Conservation (phyloP, 2,888 invertebrate species). For the Lasiommata megera region DNA sequence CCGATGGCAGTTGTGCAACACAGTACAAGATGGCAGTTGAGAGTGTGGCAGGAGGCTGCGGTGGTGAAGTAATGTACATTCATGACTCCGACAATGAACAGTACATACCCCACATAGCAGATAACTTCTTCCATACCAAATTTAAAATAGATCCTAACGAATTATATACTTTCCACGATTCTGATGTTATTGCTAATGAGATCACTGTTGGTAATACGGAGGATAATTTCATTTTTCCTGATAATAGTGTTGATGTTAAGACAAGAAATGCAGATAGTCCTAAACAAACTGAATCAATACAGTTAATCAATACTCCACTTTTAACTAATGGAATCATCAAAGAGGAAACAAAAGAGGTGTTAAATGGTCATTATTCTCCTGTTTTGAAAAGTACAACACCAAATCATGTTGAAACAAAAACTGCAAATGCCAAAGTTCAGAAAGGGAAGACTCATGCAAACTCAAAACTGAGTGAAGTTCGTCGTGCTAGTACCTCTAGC, state of each 20-base stretch:
- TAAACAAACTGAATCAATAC: slow-evolving; percentile 52
- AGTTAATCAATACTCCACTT: slow-evolving; percentile 46
- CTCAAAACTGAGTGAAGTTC: slow-evolving; percentile 47
- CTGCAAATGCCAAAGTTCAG: slow-evolving; percentile 57
- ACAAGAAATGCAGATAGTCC: slow-evolving; percentile 57
- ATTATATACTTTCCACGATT: slow-evolving; percentile 75
- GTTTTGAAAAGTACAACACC: slow-evolving; percentile 34
- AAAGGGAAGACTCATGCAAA: slow-evolving; percentile 54
- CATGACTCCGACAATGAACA: slow-evolving; percentile 72
- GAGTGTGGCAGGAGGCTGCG: slow-evolving; percentile 63
- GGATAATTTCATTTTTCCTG: slow-evolving; percentile 64
- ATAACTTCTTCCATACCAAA: slow-evolving; percentile 71
- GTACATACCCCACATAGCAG: slow-evolving; percentile 68
- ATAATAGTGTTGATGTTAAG: slow-evolving; percentile 59
- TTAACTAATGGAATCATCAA: slow-evolving; percentile 64
- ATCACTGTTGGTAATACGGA: slow-evolving; percentile 76
- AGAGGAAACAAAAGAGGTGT: slow-evolving; percentile 51
- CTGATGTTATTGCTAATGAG: slow-evolving; percentile 73
- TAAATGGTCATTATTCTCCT: slow-evolving; percentile 64
- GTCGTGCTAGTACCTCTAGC: slow-evolving; percentile 49
- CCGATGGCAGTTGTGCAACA: slow-evolving; percentile 75
- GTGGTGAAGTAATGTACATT: slow-evolving; percentile 68
- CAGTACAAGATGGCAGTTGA: slow-evolving; percentile 77
- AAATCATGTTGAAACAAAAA: slow-evolving; percentile 50
- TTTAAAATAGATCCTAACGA: slow-evolving; percentile 78